Evolutionary conservation across 2,797 vertebrate genomes (phyloP).

Genomic region (Phylloscopus collybita): DNA sequence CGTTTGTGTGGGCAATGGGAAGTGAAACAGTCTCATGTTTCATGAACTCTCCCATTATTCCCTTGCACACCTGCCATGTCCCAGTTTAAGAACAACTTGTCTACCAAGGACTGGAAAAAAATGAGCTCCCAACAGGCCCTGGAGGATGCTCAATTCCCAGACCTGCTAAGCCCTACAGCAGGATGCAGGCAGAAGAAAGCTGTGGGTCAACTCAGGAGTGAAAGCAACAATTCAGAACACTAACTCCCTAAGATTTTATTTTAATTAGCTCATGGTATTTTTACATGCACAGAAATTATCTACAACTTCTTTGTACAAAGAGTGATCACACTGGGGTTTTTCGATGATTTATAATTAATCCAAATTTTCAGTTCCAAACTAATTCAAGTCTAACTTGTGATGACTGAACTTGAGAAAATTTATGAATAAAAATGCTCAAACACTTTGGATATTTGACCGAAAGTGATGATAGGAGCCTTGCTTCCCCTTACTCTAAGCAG

Average conservation of each 20-base stretch:
- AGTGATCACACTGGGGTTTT: background rate
- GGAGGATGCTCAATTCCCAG: background rate
- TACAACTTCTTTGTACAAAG: background rate
- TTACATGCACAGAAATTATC: background rate
- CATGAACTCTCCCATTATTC: background rate
- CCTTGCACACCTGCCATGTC: background rate
- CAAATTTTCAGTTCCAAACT: background rate
- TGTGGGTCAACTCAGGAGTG: background rate
- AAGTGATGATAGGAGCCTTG: rapidly evolving
- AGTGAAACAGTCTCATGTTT: background rate
- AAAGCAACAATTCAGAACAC: background rate
- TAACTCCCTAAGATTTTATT: background rate
- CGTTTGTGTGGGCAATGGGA: background rate
- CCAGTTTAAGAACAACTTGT: background rate
- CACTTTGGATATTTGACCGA: background rate
- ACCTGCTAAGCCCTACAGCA: background rate
- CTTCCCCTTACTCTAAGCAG: background rate
- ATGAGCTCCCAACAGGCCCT: background rate
- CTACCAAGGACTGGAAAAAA: background rate
- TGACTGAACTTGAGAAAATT: background rate
- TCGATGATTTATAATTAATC: background rate
- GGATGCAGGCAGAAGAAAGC: background rate
- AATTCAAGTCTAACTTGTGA: background rate
- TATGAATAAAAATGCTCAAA: background rate
- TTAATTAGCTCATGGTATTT: background rate